Evolutionary conservation across 2,113 vertebrate species (phyloP).

Genomic region (Rhizomys pruinosus): DNA sequence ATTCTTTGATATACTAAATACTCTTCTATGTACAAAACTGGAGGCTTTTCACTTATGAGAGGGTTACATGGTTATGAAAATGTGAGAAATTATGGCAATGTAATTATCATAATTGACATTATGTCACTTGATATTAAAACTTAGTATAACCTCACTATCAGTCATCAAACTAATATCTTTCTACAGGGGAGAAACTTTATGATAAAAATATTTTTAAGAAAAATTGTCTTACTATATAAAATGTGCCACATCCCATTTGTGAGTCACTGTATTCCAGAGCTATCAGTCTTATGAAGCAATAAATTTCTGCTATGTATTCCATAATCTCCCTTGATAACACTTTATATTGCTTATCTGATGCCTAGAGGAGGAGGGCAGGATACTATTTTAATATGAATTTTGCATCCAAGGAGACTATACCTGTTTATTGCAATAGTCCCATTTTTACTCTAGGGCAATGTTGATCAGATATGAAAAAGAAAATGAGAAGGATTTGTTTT

Average conservation of each 20-base stretch:
- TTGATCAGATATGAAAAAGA: slow-evolving; percentile 46
- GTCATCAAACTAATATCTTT: slow-evolving; percentile 34
- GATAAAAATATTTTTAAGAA: slow-evolving; percentile 53
- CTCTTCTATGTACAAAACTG: not conserved
- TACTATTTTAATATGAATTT: slow-evolving; percentile 65
- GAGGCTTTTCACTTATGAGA: not conserved
- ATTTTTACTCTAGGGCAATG: slow-evolving; percentile 48
- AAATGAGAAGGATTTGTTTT: slow-evolving; percentile 58
- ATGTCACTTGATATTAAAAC: slow-evolving; percentile 26
- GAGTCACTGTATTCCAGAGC: slow-evolving; percentile 31
- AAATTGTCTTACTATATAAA: slow-evolving; percentile 61
- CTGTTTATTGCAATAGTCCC: slow-evolving; percentile 30
- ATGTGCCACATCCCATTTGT: slow-evolving; percentile 52
- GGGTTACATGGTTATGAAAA: not conserved
- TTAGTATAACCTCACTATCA: not conserved
- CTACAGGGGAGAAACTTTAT: slow-evolving; percentile 1
- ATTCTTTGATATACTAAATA: not conserved
- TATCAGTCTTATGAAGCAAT: slow-evolving; percentile 70
- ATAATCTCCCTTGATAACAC: slow-evolving; percentile 65
- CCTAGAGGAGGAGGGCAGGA: slow-evolving; percentile 58
- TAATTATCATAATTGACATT: slow-evolving; percentile 52
- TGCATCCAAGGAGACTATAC: slow-evolving; percentile 49
- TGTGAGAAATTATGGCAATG: not conserved
- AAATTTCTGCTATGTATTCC: slow-evolving; percentile 58
- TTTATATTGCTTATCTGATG: slow-evolving; percentile 69